Evolutionary conservation across 2,888 invertebrate genomes (phyloP), one percentile per base, ranked within the genome.

Genomic region (Eristalinus aeneus): DNA sequence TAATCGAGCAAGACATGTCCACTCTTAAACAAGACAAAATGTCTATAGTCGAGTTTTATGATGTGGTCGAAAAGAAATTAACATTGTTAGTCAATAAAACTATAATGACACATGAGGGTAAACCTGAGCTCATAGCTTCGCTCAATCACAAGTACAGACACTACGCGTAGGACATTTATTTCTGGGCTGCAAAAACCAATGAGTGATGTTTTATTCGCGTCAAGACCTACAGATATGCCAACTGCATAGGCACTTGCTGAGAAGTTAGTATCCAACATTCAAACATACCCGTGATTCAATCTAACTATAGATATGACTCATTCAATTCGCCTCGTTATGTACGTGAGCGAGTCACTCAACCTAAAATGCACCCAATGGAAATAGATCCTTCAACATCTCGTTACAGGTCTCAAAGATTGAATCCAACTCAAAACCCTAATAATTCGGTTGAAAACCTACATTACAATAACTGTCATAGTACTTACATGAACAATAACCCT

Each of bases 11-110:
- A 20, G 34, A 61, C 16, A 61, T 34, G 61, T 61, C 34, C n/a
- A 79, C 65, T 11, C 60, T 79, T n/a, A 79, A 73, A n/a, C 79
- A 88, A 58, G 84, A 78, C 2, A 65, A 74, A 20, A 63, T 31
- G 46, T 36, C 84, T 12, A 74, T 87, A 2, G 31, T 60, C 9
- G 67, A 82, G 53, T 73, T 73, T 27, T 78, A 83, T 60, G 83
- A 77, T 63, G 60, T 53, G 22, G 67, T 82, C 10, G 63, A 77
- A 9, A 16, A 27, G 8, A 80, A 80, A 32, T 10, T 76, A 4
- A 77, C 77, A 1, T 46, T 73, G n/a, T 20, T 83, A 9, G 39
- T 72, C 16, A 83, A 77, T 11, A 73, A 83, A 68, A 69, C 56
- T 1, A 39, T 71, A 9, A 82, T 82, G 82, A 64, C 64, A 1